Evolutionary conservation across 2,888 invertebrate species (phyloP), one percentile per base, ranked within the genome.

Genomic region (Hypena proboscidalis): DNA sequence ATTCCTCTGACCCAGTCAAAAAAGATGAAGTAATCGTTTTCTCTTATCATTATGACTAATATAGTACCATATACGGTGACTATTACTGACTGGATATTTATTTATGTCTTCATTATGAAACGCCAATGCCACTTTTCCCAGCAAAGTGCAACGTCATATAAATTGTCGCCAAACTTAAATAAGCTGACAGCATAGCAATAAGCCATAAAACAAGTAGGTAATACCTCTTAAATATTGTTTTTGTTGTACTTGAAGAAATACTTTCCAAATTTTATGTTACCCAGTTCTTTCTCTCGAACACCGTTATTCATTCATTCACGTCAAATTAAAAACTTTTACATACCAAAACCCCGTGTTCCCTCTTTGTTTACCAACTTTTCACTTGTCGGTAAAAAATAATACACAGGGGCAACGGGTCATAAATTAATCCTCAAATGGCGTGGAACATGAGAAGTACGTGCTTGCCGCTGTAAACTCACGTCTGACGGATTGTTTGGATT

Each of bases 361-460:
- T n/a, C n/a, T n/a, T 1, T 25, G 10, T 21, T 21, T 21, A 21
- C 21, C 8, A 21, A 21, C 36, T n/a, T n/a, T n/a, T n/a, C n/a
- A n/a, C n/a, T n/a, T n/a, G n/a, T n/a, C n/a, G n/a, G n/a, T n/a
- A n/a, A n/a, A n/a, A n/a, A n/a, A n/a, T n/a, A n/a, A n/a, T n/a
- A n/a, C n/a, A n/a, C n/a, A n/a, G n/a, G n/a, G n/a, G 21, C 17
- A 50, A 44, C 46, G 27, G 51, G 41, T 49, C 43, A 55, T 64
- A 66, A 66, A 59, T 54, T 44, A 60, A 50, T 47, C 39, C 57
- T 49, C 45, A 31, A 31, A 36, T 48, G 51, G 61, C 59, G 63
- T 59, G 64, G 67, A 76, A 73, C 74, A 79, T 71, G 76, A 66
- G 70, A 50, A 54, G 67, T 80, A 83, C 86, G 86, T 87, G 87